These are phyloP conservation scores for Botia almorhae DNA, from an alignment of 2,797 vertebrate genomes.

Conservation along the genomic window DNA sequence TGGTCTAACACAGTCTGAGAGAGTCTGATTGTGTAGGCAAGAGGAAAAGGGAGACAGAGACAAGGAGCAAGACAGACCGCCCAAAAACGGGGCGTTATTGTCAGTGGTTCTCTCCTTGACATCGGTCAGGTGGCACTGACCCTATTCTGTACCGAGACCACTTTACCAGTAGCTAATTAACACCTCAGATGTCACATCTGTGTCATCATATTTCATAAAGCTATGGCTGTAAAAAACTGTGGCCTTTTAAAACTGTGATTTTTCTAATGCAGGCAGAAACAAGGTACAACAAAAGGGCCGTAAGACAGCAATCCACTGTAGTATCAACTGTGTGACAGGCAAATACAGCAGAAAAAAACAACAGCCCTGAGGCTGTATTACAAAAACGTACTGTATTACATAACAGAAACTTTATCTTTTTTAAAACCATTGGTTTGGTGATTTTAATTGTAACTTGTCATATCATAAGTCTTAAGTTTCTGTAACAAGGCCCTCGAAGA, in stretches of 20 bases:
- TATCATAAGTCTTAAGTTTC: too few species aligned
- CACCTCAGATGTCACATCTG: slow-evolving; percentile 3
- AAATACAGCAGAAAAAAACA: neutral
- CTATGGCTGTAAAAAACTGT: neutral
- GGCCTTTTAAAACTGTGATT: neutral
- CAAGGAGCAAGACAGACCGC: slow-evolving; percentile 4
- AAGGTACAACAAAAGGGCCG: neutral
- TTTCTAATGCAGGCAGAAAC: too few species aligned
- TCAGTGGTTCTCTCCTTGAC: slow-evolving; percentile 7
- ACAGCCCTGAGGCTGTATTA: neutral
- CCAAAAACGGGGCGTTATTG: slow-evolving; percentile 30
- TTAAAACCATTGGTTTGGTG: too few species aligned
- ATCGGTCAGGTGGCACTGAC: too few species aligned
- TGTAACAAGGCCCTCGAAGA: too few species aligned
- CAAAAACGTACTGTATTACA: neutral
- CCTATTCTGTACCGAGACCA: neutral
- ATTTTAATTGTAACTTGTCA: too few species aligned
- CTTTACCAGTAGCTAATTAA: neutral
- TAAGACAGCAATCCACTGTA: neutral
- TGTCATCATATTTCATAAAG: neutral
- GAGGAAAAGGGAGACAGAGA: neutral
- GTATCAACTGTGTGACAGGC: neutral
- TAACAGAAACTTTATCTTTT: neutral
- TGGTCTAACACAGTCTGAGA: slow-evolving; percentile 5
- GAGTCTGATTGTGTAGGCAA: neutral